phyloP scores from a whole-genome alignment of 1,140 invertebrate species.

The Brachionus koreanus region DNA sequence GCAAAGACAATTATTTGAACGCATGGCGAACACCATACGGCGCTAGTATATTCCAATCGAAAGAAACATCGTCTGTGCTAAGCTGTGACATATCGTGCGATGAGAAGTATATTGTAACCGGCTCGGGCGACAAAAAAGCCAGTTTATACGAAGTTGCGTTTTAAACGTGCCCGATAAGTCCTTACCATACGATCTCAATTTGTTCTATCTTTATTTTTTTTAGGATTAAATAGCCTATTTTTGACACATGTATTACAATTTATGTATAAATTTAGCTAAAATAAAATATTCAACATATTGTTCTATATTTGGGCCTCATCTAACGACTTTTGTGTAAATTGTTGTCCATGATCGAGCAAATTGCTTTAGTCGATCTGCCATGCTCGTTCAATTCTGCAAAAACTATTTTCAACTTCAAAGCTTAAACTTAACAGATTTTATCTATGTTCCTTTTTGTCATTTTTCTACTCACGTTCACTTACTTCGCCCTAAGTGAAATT shows the following conservation, averaged over 20 bases:
- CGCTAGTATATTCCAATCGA: slow-evolving; percentile 95
- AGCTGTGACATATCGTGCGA: slow-evolving; percentile 98
- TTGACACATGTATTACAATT: neutral
- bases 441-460: neutral
- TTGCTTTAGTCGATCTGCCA: neutral
- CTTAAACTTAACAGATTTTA: neutral
- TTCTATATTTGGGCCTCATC: neutral
- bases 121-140: slow-evolving; percentile 96
- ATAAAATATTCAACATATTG: neutral
- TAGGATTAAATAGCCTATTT: slow-evolving; percentile 24
- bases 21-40: slow-evolving; percentile 97
- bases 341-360: neutral
- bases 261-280: neutral
- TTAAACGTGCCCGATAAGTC: neutral
- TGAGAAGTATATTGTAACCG: slow-evolving; percentile 97
- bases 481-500: neutral
- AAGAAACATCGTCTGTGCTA: slow-evolving; percentile 94
- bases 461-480: neutral
- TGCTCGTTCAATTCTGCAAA: neutral
- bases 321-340: neutral
- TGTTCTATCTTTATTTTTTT: neutral
- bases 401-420: neutral
- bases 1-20: slow-evolving; percentile 95
- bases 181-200: neutral
- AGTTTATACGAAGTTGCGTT: slow-evolving; percentile 96